phyloP scores from a whole-genome alignment of 2,797 vertebrate genomes.

The Staurois parvus region DNA sequence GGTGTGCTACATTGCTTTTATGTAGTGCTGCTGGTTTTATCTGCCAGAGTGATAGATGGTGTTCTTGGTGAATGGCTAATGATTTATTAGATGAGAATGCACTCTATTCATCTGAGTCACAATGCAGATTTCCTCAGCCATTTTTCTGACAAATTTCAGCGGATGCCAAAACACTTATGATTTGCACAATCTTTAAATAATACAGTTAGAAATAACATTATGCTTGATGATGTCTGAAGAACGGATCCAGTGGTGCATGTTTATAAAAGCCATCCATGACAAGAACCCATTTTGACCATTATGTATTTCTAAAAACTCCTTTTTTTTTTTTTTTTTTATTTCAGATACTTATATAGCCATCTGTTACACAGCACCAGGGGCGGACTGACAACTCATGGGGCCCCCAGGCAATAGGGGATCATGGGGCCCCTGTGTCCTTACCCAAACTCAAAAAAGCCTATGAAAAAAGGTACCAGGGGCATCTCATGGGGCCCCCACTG shows the following conservation, averaged over 20 bases:
- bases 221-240: neutral
- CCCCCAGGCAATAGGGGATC: too few species aligned
- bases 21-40: constrained; percentile 30
- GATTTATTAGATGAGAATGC: constrained; percentile 53
- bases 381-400: too few species aligned
- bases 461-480: too few species aligned
- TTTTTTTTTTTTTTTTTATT: too few species aligned
- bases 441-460: too few species aligned
- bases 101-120: constrained; percentile 57
- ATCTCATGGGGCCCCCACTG: too few species aligned
- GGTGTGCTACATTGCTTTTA: constrained; percentile 7
- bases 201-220: neutral
- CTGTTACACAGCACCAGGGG: too few species aligned
- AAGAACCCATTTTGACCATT: neutral
- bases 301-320: too few species aligned
- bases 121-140: constrained; percentile 45
- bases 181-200: constrained; percentile 18
- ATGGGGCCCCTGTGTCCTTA: too few species aligned
- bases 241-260: neutral
- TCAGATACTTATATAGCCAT: too few species aligned
- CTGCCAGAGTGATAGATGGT: constrained; percentile 52
- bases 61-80: constrained; percentile 44
- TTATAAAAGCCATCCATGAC: neutral
- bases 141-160: constrained; percentile 33
- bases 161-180: constrained; percentile 24